Conservation (phyloP, 1,140 invertebrate species). For the Drosophila jambulina region DNA sequence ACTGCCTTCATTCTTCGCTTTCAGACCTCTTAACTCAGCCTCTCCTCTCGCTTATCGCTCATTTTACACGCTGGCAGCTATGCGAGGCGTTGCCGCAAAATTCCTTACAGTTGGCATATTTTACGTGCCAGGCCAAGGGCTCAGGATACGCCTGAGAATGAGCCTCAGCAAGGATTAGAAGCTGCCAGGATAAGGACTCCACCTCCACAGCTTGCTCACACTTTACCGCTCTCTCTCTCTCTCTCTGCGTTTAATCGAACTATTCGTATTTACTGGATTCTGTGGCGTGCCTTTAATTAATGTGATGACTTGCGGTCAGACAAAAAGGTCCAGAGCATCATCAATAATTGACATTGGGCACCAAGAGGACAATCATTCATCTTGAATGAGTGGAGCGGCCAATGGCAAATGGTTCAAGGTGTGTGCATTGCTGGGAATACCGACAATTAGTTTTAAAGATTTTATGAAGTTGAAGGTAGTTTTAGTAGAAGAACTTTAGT, state of each 20-base stretch:
- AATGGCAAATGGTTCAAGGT: constrained; percentile 16
- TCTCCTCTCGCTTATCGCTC: constrained; percentile 68
- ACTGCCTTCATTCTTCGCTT: constrained; percentile 4
- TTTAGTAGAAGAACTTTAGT: background rate
- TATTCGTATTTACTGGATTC: constrained; percentile 53
- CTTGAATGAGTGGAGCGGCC: background rate
- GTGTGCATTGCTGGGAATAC: constrained; percentile 15
- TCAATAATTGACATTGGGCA: constrained; percentile 47
- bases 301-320: constrained; percentile 58
- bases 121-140: constrained; percentile 65
- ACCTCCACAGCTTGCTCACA: constrained; percentile 1
- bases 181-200: constrained; percentile 26
- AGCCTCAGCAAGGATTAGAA: constrained; percentile 63
- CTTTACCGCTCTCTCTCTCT: background rate
- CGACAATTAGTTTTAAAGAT: background rate
- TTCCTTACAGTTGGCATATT: constrained; percentile 76
- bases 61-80: constrained; percentile 79
- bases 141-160: constrained; percentile 38
- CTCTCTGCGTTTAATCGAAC: constrained; percentile 39
- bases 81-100: constrained; percentile 75
- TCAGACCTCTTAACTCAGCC: background rate
- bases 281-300: constrained; percentile 58
- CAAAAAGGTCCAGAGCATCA: constrained; percentile 54
- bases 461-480: background rate
- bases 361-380: constrained; percentile 49